Base-by-base conservation (phyloP, 2,797 vertebrate genomes). In the Enteromius paludinosus region DNA sequence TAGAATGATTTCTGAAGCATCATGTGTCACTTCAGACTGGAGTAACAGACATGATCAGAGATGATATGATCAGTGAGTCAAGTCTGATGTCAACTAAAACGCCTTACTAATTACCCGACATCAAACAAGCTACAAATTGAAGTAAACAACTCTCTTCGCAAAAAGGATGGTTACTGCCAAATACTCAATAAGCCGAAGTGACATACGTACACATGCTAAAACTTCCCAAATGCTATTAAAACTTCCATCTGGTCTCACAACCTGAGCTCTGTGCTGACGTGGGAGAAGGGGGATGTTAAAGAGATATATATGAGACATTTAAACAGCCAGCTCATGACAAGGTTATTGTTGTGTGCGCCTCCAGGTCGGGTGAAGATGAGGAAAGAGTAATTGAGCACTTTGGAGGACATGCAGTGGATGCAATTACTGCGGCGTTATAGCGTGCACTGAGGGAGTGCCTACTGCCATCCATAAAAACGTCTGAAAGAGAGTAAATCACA, bases 391-490 rank as follows among this genome's bases (percentile, higher is more conserved):
- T 93, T 91, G 92, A 92, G 88, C 88, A 54, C 65, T 72, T 79
- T 47, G 86, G 87, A 91, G 89, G 89, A 92, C 91, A 91, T 83
- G 88, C 88, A 90, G 91, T 92, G 90, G 90, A 88, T 86, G 91
- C 91, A 93, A 92, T 93, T 92, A 93, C 88, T 65, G 45, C 83
- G 62, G 88, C 88, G 90, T 91, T 93, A 92, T 90, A 90, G 90
- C 74, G 77, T 85, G 86, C 87, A 87, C 88, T 89, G 90, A 89
- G 88, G 89, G 86, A 88, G 89, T 90, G 87, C 79, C 87, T 38
- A 52, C 70, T 73, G 87, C 85, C 89, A 86, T 90, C 91, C 88
- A 89, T 94, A 93, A 93, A 93, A 88, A 86, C 78, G 85, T 43
- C 90, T 70, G 86, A 88, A 90, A 88, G 85, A 83, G 81, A 85